Evolutionary conservation across 2,113 vertebrate genomes (phyloP), one percentile per base, ranked within the genome.

Genomic region (Pseudorhombus dupliciocellatus): DNA sequence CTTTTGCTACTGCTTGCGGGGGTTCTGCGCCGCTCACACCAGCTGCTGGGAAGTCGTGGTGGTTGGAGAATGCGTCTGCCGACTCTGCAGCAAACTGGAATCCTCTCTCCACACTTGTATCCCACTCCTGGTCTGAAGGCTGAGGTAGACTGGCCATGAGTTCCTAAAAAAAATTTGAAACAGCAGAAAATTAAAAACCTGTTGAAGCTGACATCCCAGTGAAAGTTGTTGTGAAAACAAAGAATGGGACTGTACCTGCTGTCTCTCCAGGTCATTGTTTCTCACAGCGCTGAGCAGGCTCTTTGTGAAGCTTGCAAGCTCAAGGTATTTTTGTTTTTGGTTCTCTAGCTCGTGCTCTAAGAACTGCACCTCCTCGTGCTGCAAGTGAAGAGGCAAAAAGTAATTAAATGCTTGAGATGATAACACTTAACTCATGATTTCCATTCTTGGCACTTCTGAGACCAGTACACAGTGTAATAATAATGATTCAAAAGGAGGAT

Each of bases 291-390:
- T 91, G 77, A 99, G 95, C 87, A 99, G 94, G 83, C 92, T 96
- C 82, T 93, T 94, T 8, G 97, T 97, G 87, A 98, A 99, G 1
- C 85, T 92, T 79, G 93, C 95, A 60, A 99, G 95, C 75, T 98
- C 95, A 79, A 94, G 93, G 66, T 98, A 98, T 84, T 94, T 98
- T 89, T 95, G 95, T 84, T 98, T 98, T 93, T 98, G 96, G 90
- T 88, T 96, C 90, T 95, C 94, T 92, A 99, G 88, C 87, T 98
- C 96, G 16, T 88, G 94, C 92, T 98, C 96, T 34, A 98, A 95
- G 90, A 96, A 99, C 88, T 95, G 95, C 74, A 98, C 94, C 89
- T 99, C 97, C 90, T 97, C 96, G 66, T 97, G 96, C 97, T 99
- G 88, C 50, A 92, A 85, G 20, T 64, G 57, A 80, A 87, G 9